Conservation (phyloP, 2,888 invertebrate genomes). For the Cephus pygmeus region DNA sequence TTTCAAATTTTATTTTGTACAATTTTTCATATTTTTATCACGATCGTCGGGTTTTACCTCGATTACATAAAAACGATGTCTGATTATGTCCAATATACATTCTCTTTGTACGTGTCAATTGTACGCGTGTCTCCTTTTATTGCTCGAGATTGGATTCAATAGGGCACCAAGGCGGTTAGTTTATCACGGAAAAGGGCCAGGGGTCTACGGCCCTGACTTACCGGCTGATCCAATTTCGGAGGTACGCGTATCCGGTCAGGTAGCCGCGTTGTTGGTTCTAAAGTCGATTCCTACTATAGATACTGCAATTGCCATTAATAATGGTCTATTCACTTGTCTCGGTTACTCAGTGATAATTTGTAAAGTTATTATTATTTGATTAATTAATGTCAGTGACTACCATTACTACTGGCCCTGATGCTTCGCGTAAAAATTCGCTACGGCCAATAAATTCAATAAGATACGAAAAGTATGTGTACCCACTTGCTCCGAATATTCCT, state of each 20-base stretch:
- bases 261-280: neutral
- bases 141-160: neutral
- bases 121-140: no score
- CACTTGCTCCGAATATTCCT: neutral
- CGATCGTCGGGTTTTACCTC: neutral
- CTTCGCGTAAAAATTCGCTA: no score
- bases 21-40: no score
- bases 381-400: neutral
- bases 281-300: no score
- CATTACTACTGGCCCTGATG: no score
- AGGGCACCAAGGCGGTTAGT: neutral
- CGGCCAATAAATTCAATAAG: no score
- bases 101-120: neutral
- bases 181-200: neutral
- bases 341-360: conserved; percentile 24
- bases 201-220: neutral
- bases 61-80: neutral
- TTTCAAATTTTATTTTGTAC: no score
- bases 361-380: neutral
- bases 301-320: no score
- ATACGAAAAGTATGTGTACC: neutral
- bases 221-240: neutral
- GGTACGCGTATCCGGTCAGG: neutral
- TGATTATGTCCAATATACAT: neutral
- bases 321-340: conserved; percentile 20